These are phyloP conservation scores for Lysiphlebus fabarum DNA, from an alignment of 1,140 invertebrate genomes.

Conservation along the genomic window DNA sequence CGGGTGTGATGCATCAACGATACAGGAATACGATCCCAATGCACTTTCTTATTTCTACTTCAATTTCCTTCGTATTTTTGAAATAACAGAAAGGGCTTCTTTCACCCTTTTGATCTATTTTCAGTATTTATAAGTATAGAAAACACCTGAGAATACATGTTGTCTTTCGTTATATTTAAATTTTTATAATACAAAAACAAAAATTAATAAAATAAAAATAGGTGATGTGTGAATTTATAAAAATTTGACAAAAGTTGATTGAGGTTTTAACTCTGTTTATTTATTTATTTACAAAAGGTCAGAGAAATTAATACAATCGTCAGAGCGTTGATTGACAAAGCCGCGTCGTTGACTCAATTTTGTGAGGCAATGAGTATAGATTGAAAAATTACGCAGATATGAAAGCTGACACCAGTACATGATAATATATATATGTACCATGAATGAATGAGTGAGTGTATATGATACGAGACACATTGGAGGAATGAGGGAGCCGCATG, in stretches of 20 bases:
- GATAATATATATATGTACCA: constrained; percentile 13
- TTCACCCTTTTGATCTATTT: no score
- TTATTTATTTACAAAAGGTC: constrained; percentile 10
- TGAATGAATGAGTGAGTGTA: constrained; percentile 9
- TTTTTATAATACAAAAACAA: no score
- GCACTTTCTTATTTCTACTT: no score
- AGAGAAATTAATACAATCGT: constrained; percentile 30
- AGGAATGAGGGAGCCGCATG: constrained; percentile 11
- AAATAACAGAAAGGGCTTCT: no score
- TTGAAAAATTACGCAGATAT: constrained; percentile 11
- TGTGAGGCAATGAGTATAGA: constrained; percentile 14
- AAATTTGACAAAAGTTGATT: neutral
- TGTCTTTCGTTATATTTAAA: no score
- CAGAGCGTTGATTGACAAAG: constrained; percentile 33
- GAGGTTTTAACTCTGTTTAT: constrained; percentile 3
- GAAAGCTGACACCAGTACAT: constrained; percentile 26
- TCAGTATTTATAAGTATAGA: no score
- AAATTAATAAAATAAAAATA: no score
- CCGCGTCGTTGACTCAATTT: constrained; percentile 29
- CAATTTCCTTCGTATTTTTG: no score
- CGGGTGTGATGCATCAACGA: no score
- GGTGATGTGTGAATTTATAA: no score
- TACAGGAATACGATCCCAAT: no score
- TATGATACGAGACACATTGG: neutral
- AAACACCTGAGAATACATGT: no score